A percentile compares a stretch with the other conserved stretches of the same genome.
Conservation (phyloP, 2,888 invertebrate species). For the Trisateles emortualis region DNA sequence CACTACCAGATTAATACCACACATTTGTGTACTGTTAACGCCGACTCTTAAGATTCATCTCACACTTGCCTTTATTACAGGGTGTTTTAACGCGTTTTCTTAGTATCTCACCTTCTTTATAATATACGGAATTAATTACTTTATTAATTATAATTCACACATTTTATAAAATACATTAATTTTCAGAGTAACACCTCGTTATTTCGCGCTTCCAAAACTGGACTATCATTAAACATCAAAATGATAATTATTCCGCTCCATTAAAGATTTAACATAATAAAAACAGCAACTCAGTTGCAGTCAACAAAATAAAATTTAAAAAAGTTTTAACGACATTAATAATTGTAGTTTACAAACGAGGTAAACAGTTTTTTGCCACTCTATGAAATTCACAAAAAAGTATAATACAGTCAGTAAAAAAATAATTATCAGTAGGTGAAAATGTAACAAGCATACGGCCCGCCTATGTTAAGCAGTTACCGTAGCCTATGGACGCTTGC, state of each 20-base stretch:
- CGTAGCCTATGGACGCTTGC: too few species aligned
- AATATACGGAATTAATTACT: too few species aligned
- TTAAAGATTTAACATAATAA: conserved; percentile 10
- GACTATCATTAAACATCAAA: conserved; percentile 20
- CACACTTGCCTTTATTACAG: not conserved
- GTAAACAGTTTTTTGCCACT: not conserved
- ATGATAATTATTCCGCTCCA: conserved; percentile 22
- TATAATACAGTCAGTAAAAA: conserved; percentile 20
- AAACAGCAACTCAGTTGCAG: not conserved
- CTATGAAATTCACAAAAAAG: conserved; percentile 12
- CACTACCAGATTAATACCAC: conserved; percentile 15
- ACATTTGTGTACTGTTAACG: conserved; percentile 26
- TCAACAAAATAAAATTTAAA: not conserved
- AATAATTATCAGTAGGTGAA: too few species aligned
- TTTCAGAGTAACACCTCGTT: not conserved
- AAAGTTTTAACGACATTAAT: conserved; percentile 3
- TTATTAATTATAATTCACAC: too few species aligned
- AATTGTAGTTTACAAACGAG: not conserved
- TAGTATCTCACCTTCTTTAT: too few species aligned
- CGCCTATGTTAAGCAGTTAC: too few species aligned
- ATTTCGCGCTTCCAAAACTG: conserved; percentile 7
- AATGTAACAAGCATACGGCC: too few species aligned
- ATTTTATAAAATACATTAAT: too few species aligned
- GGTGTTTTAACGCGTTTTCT: too few species aligned
- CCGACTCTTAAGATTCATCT: conserved; percentile 19